These are phyloP conservation scores for Chrosomus eos DNA, from an alignment of 2,797 vertebrate species.

Conservation along the genomic window DNA sequence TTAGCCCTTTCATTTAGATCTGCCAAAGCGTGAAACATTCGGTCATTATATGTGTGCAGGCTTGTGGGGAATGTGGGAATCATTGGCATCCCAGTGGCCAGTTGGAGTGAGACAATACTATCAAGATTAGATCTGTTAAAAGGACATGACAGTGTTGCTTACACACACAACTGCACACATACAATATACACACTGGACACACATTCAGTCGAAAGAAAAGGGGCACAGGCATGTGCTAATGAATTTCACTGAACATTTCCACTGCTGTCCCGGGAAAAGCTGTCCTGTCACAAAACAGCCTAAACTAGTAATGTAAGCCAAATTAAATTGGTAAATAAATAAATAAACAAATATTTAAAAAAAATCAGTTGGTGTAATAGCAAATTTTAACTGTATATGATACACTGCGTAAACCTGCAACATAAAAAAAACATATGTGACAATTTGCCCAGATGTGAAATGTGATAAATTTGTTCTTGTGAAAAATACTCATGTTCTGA, in stretches of 20 bases:
- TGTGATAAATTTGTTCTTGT: background rate
- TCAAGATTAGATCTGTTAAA: background rate
- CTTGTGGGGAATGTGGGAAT: constrained; percentile 75
- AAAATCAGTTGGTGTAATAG: background rate
- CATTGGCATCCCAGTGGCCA: constrained; percentile 41
- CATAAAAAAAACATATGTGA: background rate
- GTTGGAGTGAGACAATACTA: constrained; percentile 29
- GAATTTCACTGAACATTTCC: background rate
- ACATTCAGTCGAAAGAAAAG: background rate
- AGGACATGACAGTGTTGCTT: constrained; percentile 16
- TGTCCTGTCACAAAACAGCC: background rate
- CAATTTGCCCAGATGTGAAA: background rate
- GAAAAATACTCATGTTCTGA: background rate
- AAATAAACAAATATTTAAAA: too few relatives aligned
- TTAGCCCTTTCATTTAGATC: constrained; percentile 75
- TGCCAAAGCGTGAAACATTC: constrained; percentile 75
- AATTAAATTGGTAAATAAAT: background rate
- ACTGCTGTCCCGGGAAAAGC: background rate
- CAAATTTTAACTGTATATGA: background rate
- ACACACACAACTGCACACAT: constrained; percentile 2
- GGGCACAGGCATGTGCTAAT: background rate
- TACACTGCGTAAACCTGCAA: background rate
- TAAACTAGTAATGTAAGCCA: background rate
- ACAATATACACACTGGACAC: background rate
- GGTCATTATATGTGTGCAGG: constrained; percentile 76